A percentile compares a stretch with the other conserved stretches of the same genome.
Evolutionary conservation across 2,113 vertebrate genomes (phyloP).

Genomic region (Protomyctophum bolini): DNA sequence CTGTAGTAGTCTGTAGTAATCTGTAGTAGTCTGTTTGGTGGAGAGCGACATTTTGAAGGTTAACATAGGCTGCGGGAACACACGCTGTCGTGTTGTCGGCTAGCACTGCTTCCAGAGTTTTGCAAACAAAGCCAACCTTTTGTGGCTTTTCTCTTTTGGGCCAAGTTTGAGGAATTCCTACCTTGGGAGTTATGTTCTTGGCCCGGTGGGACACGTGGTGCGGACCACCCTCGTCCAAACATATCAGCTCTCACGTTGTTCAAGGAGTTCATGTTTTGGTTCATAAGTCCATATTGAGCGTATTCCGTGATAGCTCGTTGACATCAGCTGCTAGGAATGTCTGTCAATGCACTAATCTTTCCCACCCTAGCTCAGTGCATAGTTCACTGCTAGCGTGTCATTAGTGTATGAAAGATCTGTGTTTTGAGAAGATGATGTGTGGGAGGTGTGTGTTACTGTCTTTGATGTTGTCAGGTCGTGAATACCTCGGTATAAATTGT

Average conservation of each 20-base stretch:
- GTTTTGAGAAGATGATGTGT: slow-evolving; percentile 59
- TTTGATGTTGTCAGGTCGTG: slow-evolving; percentile 71
- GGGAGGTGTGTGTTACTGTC: slow-evolving; percentile 55
- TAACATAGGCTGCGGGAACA: too few relatives aligned
- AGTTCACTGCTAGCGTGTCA: slow-evolving; percentile 59
- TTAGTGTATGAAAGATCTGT: slow-evolving; percentile 66
- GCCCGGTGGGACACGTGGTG: slow-evolving; percentile 49
- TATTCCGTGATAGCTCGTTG: slow-evolving; percentile 56
- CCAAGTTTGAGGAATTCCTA: slow-evolving; percentile 55
- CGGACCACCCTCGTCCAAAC: slow-evolving; percentile 67
- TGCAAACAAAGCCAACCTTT: slow-evolving; percentile 52
- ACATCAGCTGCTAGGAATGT: slow-evolving; percentile 77
- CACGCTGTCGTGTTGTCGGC: not conserved
- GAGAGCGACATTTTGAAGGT: too few relatives aligned
- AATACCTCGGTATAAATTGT: slow-evolving; percentile 51
- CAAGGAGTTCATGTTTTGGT: slow-evolving; percentile 54
- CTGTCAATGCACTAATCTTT: slow-evolving; percentile 70
- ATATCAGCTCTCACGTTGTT: slow-evolving; percentile 65
- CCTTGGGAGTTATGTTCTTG: slow-evolving; percentile 54
- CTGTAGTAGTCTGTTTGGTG: too few relatives aligned
- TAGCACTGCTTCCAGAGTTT: slow-evolving; percentile 37
- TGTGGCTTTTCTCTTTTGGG: slow-evolving; percentile 29
- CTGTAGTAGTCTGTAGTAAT: too few relatives aligned
- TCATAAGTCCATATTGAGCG: slow-evolving; percentile 62
- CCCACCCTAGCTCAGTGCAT: slow-evolving; percentile 51